phyloP scores from a whole-genome alignment of 1,140 invertebrate species.

The Drosophila arizonae region DNA sequence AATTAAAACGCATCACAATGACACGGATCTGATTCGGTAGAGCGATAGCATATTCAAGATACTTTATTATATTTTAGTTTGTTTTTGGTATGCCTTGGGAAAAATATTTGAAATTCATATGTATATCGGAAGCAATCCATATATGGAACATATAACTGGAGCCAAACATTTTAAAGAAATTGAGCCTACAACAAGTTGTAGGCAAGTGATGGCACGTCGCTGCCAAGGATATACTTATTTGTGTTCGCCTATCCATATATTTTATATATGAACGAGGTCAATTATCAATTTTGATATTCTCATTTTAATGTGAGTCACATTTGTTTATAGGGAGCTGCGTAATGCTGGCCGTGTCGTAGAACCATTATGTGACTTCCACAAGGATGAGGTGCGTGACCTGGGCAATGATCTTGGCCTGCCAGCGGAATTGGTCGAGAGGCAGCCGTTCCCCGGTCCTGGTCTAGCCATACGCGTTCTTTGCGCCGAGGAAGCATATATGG shows the following conservation, averaged over 20 bases:
- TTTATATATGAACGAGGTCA: neutral
- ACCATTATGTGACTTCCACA: conserved; percentile 99
- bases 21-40: conserved; percentile 95
- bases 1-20: conserved; percentile 99
- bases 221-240: conserved; percentile 18
- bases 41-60: conserved; percentile 30
- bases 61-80: conserved; percentile 3
- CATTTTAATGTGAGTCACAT: neutral
- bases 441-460: conserved; percentile 98
- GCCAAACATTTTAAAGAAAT: conserved; percentile 39
- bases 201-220: conserved; percentile 27
- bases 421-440: conserved; percentile 93
- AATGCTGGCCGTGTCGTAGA: conserved; percentile 95
- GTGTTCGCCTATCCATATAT: neutral
- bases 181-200: conserved; percentile 45
- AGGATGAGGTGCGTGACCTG: conserved; percentile 96
- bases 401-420: conserved; percentile 96
- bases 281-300: neutral
- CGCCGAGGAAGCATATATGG: conserved; percentile 97
- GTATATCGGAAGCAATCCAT: conserved; percentile 29
- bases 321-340: conserved; percentile 86
- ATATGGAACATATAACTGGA: conserved; percentile 42
- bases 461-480: conserved; percentile 97
- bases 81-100: conserved; percentile 37
- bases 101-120: conserved; percentile 38